Evolutionary conservation across 2,888 invertebrate genomes (phyloP).

Genomic region (Dryocosmus kuriphilus): DNA sequence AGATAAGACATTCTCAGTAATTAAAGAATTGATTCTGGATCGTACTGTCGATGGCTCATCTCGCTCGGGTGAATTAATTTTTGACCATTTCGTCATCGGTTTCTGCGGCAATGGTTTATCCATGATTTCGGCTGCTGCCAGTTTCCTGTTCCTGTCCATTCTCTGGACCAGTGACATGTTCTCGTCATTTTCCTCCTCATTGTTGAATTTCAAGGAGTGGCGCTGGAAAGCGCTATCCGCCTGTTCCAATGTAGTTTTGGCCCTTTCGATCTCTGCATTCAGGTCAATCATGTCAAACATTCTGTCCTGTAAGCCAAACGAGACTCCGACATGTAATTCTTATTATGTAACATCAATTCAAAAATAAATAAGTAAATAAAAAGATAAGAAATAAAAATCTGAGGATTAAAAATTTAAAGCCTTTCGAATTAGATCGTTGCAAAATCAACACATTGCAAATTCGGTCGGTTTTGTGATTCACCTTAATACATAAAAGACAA

Average conservation of each 20-base stretch:
- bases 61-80: conserved; percentile 60
- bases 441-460: not conserved
- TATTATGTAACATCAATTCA: not conserved
- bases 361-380: not conserved
- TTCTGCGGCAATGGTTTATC: conserved; percentile 57
- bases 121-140: conserved; percentile 58
- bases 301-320: conserved; percentile 66
- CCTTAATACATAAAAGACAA: not conserved
- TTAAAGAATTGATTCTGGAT: conserved; percentile 63
- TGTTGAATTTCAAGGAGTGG: conserved; percentile 73
- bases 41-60: conserved; percentile 55
- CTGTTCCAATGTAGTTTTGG: conserved; percentile 69
- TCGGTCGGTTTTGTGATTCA: not conserved
- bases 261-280: conserved; percentile 73
- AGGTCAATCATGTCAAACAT: conserved; percentile 75
- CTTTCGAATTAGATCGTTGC: no score
- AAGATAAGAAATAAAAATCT: no score
- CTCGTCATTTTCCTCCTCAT: conserved; percentile 60
- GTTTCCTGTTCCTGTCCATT: conserved; percentile 64
- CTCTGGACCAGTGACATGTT: conserved; percentile 62
- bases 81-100: conserved; percentile 65
- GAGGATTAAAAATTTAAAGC: no score
- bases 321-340: not conserved
- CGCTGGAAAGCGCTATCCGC: conserved; percentile 70
- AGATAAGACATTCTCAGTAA: conserved; percentile 61